Conservation (phyloP, 1,140 invertebrate genomes). For the Papilio polytes region DNA sequence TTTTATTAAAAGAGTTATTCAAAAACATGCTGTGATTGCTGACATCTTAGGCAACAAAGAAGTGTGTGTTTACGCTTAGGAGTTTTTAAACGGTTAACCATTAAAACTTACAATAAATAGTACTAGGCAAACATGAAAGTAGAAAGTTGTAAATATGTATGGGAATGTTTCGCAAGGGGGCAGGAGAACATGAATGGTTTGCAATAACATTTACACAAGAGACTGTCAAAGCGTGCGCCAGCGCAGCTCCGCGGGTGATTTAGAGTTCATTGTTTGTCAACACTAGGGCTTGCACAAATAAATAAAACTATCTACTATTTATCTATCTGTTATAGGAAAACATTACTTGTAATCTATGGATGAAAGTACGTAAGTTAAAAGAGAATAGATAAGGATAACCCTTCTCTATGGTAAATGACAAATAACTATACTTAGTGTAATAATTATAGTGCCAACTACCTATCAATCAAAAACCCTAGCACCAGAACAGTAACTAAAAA, state of each 20-base stretch:
- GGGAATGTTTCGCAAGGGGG: slow-evolving; percentile 41
- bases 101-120: neutral
- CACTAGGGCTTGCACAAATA: slow-evolving; percentile 56
- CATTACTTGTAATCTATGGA: too few relatives aligned
- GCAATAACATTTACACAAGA: slow-evolving; percentile 58
- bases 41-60: too few relatives aligned
- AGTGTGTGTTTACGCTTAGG: too few relatives aligned
- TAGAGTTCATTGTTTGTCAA: slow-evolving; percentile 68
- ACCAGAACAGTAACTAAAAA: neutral
- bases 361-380: too few relatives aligned
- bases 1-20: too few relatives aligned
- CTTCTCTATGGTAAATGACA: too few relatives aligned
- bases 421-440: neutral
- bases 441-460: too few relatives aligned
- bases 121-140: slow-evolving; percentile 14
- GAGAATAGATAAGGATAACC: too few relatives aligned
- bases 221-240: slow-evolving; percentile 62
- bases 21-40: too few relatives aligned
- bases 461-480: neutral
- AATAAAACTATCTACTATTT: neutral
- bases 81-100: too few relatives aligned
- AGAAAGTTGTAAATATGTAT: slow-evolving; percentile 38
- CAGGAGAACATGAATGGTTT: slow-evolving; percentile 65
- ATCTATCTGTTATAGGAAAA: neutral
- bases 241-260: slow-evolving; percentile 75